Base-by-base conservation (phyloP, 2,113 vertebrate genomes). In the Erythrocercus mccallii region DNA sequence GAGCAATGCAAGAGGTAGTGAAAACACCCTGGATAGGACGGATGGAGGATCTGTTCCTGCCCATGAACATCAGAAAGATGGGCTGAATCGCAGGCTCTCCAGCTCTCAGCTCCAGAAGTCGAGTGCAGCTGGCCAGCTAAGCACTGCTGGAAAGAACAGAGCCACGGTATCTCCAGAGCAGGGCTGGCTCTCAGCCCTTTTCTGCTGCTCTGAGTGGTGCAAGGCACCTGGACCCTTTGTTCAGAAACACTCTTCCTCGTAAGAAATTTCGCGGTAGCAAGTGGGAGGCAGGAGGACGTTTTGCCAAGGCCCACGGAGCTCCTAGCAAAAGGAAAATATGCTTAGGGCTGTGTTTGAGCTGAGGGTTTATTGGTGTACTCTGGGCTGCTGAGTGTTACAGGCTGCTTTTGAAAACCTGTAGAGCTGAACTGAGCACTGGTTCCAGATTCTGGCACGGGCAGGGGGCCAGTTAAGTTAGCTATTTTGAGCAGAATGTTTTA, bases 401-500 rank as follows among this genome's bases (percentile, higher is more conserved):
- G 79, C 88, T 86, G 94, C 92, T 94, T 94, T 77, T 33, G 82
- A 50, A 95, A 96, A 83, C 88, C 86, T 83, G 86, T 93, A 27
- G 94, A 94, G 88, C 72, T 94, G 92, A 95, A 84, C 47, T 23
- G 71, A 88, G 82, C 4, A 9, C 64, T 57, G 81, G 68, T 83
- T 93, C 92, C 93, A 94, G 85, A 93, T 71, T 90, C 92, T 92
- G 93, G 80, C 82, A 92, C 0, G 81, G 96, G 94, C 95, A 92
- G 77, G 65, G 86, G 92, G 86, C 91, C 95, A 94, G 94, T 84
- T 81, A 86, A 96, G 83, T 95, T 88, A 31, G 92, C 95, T 95
- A 86, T 95, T 95, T 84, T 44, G 65, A 94, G 73, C 88, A 81
- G 92, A 84, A 48, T 96, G 88, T 96, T 97, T 96, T 88, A 95